Evolutionary conservation across 2,888 invertebrate genomes (phyloP).

Genomic region (Drosophila kambysellisi): DNA sequence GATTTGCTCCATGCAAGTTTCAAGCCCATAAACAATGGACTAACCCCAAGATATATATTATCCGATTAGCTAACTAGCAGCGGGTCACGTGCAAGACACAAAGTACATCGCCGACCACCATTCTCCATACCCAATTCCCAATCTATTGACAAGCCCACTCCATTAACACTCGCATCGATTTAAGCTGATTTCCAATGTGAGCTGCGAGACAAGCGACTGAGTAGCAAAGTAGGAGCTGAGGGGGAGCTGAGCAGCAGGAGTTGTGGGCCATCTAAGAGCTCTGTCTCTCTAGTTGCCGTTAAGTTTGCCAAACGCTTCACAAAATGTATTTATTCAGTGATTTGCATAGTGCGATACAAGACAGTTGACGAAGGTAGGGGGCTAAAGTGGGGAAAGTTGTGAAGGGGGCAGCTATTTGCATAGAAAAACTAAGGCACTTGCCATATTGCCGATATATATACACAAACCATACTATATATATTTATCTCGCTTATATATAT

Average conservation of each 20-base stretch:
- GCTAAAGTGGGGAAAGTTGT: not conserved
- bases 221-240: slow-evolving; percentile 15
- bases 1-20: slow-evolving; percentile 21
- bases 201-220: slow-evolving; percentile 29
- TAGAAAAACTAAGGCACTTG: slow-evolving; percentile 53
- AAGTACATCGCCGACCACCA: not conserved
- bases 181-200: slow-evolving; percentile 58
- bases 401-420: slow-evolving; percentile 51
- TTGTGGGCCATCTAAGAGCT: not conserved
- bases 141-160: slow-evolving; percentile 27
- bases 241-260: slow-evolving; percentile 5
- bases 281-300: slow-evolving; percentile 6
- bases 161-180: slow-evolving; percentile 64
- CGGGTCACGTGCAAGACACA: slow-evolving; percentile 29
- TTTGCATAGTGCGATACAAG: slow-evolving; percentile 69
- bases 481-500: slow-evolving; percentile 13
- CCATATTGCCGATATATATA: slow-evolving; percentile 37
- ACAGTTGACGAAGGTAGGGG: not conserved
- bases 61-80: slow-evolving; percentile 41
- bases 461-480: slow-evolving; percentile 13
- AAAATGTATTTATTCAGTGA: slow-evolving; percentile 77
- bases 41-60: slow-evolving; percentile 31
- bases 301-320: slow-evolving; percentile 54
- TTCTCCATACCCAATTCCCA: slow-evolving; percentile 3
- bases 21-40: slow-evolving; percentile 9